Evolutionary conservation across 2,888 invertebrate species (phyloP).

Genomic region (Alcis repandata): DNA sequence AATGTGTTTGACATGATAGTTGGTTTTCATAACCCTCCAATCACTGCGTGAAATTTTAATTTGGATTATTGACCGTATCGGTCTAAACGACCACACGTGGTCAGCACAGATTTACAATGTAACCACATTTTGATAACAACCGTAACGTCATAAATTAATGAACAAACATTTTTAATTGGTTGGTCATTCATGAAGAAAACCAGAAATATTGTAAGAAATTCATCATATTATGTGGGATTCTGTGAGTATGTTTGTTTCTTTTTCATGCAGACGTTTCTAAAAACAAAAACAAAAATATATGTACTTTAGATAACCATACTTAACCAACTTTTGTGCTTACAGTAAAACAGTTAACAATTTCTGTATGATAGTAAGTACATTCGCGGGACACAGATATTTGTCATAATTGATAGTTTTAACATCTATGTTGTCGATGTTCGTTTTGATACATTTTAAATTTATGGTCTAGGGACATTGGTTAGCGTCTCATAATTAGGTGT

Average conservation of each 20-base stretch:
- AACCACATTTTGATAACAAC: constrained; percentile 47
- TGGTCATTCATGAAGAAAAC: constrained; percentile 1
- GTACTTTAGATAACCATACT: too few relatives aligned
- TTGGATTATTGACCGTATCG: constrained; percentile 60
- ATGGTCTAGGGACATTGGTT: constrained; percentile 10
- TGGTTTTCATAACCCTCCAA: constrained; percentile 53
- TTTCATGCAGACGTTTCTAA: too few relatives aligned
- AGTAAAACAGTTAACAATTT: too few relatives aligned
- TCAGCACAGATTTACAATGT: constrained; percentile 58
- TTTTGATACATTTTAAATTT: constrained; percentile 9
- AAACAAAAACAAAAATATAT: too few relatives aligned
- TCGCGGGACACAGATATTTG: too few relatives aligned
- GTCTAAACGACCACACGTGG: constrained; percentile 70
- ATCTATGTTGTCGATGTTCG: neutral
- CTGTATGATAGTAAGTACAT: too few relatives aligned
- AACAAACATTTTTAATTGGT: constrained; percentile 29
- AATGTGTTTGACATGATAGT: neutral
- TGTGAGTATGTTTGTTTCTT: too few relatives aligned
- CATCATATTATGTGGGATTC: too few relatives aligned
- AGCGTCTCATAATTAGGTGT: constrained; percentile 65
- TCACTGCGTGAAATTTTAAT: constrained; percentile 55
- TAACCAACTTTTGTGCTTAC: too few relatives aligned
- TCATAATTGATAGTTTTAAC: neutral
- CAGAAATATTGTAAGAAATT: neutral
- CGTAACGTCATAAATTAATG: constrained; percentile 45